Percentiles rank a stretch among this genome's conserved stretches.
phyloP scores from a whole-genome alignment of 2,113 vertebrate genomes.

The Embiotoca jacksoni region DNA sequence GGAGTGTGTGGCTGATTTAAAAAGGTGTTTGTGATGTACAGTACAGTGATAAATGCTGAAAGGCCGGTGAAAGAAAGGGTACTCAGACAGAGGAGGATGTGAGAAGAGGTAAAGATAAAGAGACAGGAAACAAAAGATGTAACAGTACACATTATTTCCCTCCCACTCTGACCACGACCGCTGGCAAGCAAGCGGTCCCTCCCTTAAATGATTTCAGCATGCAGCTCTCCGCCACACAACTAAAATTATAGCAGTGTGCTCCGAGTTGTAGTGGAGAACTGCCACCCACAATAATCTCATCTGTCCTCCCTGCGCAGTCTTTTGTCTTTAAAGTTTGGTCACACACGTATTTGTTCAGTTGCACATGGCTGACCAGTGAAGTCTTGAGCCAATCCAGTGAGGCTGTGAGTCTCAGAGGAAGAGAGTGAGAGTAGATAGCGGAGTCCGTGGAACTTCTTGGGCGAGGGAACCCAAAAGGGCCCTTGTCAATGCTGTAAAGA shows the following conservation, averaged over 20 bases:
- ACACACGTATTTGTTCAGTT: conserved; percentile 83
- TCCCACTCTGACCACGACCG: conserved; percentile 84
- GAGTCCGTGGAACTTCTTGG: conserved; percentile 84
- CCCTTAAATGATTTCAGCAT: conserved; percentile 89
- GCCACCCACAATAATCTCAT: conserved; percentile 83
- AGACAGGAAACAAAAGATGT: conserved; percentile 85
- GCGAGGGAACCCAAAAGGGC: conserved; percentile 79
- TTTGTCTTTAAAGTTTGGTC: conserved; percentile 83
- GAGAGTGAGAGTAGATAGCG: conserved; percentile 60
- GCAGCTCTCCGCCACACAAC: conserved; percentile 83
- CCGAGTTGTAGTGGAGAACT: conserved; percentile 85
- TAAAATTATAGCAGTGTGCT: conserved; percentile 84
- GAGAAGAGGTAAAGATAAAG: conserved; percentile 57
- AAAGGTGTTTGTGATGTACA: conserved; percentile 41
- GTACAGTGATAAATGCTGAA: conserved; percentile 21
- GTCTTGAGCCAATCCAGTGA: conserved; percentile 66
- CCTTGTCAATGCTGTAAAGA: conserved; percentile 85
- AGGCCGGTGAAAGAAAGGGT: conserved; percentile 1
- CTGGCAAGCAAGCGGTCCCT: conserved; percentile 83
- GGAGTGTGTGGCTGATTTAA: conserved; percentile 45
- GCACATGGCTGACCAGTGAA: conserved; percentile 80
- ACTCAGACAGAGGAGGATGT: conserved; percentile 11
- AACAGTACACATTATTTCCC: conserved; percentile 82
- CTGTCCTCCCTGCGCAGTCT: conserved; percentile 69
- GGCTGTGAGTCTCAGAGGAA: conserved; percentile 54